Base-by-base conservation (phyloP, 2,888 invertebrate species). In the Cryptus viduatorius region DNA sequence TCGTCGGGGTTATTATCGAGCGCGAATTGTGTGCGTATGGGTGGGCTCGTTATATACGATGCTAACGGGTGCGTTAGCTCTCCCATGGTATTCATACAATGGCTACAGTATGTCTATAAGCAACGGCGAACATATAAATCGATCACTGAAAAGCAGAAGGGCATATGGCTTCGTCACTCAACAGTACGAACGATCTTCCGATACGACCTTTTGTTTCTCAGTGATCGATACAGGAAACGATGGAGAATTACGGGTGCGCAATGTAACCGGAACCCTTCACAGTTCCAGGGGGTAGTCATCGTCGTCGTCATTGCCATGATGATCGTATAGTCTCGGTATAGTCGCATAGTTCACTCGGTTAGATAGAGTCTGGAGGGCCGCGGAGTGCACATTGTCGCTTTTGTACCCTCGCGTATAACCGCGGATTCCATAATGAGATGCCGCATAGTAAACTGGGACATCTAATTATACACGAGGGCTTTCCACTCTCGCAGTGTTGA, bases 381-480 rank as follows among this genome's bases (percentile, higher is more conserved):
- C 75, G 76, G 79, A 79, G 79, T 71, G 71, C 75, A 84, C 86
- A 85, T 85, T 85, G 86, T 86, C 72, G 82, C 83, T 82, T 84
- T 84, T 79, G 84, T 84, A 59, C 42, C 37, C 37, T 37, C 61
- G 48, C n/a, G 48, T 48, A 48, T 48, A 48, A 80, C 80, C 84
- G 88, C 87, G 89, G 88, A 90, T 90, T 89, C 87, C 90, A 89
- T 90, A 91, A 91, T 91, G 91, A 91, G 91, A 91, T 89, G 88
- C 89, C 86, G 86, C 88, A 86, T 82, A 82, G 90, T 89, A 90
- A 90, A 91, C 90, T 91, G 89, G 91, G 90, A 90, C 90, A 90
- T 91, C 89, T 91, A 91, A 89, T 91, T 91, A 91, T 90, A 91
- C 91, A 88, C 89, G 89, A 90, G 90, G 88, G 90, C 89, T 89